These are phyloP conservation scores for Phaethon lepturus DNA, from an alignment of 2,113 vertebrate genomes.

Conservation along the genomic window DNA sequence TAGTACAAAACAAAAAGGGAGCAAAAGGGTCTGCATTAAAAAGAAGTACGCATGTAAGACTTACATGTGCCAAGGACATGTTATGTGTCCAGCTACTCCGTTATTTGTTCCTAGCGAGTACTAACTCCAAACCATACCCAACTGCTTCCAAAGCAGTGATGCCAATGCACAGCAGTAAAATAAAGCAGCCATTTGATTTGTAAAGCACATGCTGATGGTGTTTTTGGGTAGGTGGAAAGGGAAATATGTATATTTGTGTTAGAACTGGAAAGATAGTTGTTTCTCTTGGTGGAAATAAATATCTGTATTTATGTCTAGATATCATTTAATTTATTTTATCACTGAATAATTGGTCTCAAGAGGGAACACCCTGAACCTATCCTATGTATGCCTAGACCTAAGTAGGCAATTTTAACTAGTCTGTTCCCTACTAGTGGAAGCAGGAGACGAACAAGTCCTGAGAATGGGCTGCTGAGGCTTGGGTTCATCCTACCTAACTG, in stretches of 20 bases:
- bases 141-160: background rate
- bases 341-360: background rate
- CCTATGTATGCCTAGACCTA: background rate
- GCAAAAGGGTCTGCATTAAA: background rate
- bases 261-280: conserved; percentile 11
- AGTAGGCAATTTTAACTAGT: background rate
- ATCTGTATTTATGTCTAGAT: conserved; percentile 22
- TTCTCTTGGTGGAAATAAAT: conserved; percentile 32
- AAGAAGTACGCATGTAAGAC: background rate
- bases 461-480: background rate
- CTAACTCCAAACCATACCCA: background rate
- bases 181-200: background rate
- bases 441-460: background rate
- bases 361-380: background rate
- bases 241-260: background rate
- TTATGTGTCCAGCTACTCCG: background rate
- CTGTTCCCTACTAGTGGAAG: background rate
- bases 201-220: background rate
- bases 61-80: background rate
- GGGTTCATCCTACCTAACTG: background rate
- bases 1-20: background rate
- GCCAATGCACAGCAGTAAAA: background rate
- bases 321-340: conserved; percentile 50
- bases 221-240: background rate
- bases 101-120: background rate